Conservation (phyloP, 2,113 vertebrate species). For the Pycnonotus jocosus region DNA sequence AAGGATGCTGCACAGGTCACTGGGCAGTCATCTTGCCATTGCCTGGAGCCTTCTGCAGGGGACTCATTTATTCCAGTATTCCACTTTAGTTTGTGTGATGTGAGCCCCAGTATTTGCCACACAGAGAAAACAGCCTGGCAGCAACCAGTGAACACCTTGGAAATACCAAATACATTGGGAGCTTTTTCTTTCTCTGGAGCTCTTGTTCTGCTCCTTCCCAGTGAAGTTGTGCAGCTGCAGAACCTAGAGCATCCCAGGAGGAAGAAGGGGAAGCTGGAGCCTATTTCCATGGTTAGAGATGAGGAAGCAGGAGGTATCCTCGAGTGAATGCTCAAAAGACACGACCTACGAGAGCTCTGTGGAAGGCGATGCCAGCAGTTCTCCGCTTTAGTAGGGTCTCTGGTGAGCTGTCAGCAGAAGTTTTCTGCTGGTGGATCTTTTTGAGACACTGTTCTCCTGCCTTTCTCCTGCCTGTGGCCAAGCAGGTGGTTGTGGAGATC, state of each 20-base stretch:
- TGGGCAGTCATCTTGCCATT: background rate
- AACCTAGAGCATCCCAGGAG: background rate
- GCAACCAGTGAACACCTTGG: background rate
- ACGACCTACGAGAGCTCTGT: background rate
- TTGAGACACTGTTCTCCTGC: background rate
- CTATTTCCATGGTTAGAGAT: background rate
- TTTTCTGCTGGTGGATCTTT: background rate
- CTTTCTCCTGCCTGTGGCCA: background rate
- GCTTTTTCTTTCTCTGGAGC: background rate
- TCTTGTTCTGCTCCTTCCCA: background rate
- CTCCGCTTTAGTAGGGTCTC: background rate
- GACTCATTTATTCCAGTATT: background rate
- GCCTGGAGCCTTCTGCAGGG: background rate
- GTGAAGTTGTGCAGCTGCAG: background rate
- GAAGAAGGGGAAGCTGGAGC: background rate
- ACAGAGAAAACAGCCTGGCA: background rate
- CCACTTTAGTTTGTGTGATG: background rate
- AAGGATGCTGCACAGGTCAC: background rate
- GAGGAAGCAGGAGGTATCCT: background rate
- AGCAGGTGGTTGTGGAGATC: background rate
- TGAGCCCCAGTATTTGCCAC: fast-evolving
- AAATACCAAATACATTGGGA: background rate
- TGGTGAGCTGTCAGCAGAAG: background rate
- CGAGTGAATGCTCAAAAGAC: background rate
- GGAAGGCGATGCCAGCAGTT: background rate